Percentiles rank a stretch among this genome's conserved stretches.
Conservation (phyloP, 53 echinoderm and acorn worm species). For the Henricia sp. region DNA sequence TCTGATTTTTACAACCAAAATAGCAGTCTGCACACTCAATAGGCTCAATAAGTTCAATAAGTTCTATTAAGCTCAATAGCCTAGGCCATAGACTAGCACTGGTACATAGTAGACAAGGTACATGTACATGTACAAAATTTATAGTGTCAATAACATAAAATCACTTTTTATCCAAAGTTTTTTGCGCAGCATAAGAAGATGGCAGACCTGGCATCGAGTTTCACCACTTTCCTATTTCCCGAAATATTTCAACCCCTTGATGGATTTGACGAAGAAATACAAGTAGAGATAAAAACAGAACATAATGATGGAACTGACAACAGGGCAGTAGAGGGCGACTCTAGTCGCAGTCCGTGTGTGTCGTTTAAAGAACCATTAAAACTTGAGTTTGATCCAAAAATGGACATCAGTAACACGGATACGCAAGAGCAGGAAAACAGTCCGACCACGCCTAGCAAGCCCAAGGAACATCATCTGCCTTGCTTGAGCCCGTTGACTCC, state of each 20-base stretch:
- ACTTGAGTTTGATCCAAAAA: neutral
- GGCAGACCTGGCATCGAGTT: constrained; percentile 37
- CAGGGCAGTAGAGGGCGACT: neutral
- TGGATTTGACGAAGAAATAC: constrained; percentile 33
- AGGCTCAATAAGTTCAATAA: no score
- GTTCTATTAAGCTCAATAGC: no score
- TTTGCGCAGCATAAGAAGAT: neutral
- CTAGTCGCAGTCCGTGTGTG: neutral
- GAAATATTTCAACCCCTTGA: constrained; percentile 43
- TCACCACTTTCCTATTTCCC: constrained; percentile 41
- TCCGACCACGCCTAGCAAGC: constrained; percentile 72
- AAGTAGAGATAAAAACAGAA: neutral
- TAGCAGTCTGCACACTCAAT: no score
- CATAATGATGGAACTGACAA: neutral
- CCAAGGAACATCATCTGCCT: constrained; percentile 27
- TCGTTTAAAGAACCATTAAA: constrained; percentile 10
- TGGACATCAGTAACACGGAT: constrained; percentile 5
- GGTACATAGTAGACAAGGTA: no score
- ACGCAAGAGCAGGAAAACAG: neutral
- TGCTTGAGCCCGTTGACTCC: constrained; percentile 78
- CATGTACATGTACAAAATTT: no score
- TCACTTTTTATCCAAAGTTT: neutral
- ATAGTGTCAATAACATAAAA: no score
- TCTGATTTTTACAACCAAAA: no score
- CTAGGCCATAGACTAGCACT: no score